These are phyloP conservation scores for Mactromeris polynyma DNA, from an alignment of 2,888 invertebrate genomes.

Conservation along the genomic window DNA sequence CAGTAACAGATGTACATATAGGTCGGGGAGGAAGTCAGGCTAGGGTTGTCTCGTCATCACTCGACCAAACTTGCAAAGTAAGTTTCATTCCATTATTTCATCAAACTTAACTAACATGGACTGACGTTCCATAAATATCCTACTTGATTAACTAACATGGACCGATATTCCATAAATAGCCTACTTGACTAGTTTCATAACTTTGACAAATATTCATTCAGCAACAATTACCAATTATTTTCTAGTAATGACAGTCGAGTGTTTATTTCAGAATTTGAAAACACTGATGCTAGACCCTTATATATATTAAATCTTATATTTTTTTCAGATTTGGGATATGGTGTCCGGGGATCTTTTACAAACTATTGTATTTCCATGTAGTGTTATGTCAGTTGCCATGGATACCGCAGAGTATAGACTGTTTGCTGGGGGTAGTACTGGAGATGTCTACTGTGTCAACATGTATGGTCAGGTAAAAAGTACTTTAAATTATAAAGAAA, in stretches of 20 bases:
- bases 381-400: constrained; percentile 91
- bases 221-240: too few species aligned
- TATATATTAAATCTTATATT: background rate
- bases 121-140: too few species aligned
- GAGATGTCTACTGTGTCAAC: constrained; percentile 91
- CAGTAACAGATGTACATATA: constrained; percentile 93
- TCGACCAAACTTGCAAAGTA: constrained; percentile 93
- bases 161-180: too few species aligned
- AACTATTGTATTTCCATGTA: constrained; percentile 92
- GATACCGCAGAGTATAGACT: constrained; percentile 91
- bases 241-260: too few species aligned
- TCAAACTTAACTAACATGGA: background rate
- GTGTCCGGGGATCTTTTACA: constrained; percentile 91
- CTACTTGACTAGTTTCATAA: too few species aligned
- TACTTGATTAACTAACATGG: too few species aligned
- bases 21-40: constrained; percentile 91
- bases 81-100: background rate
- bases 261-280: too few species aligned
- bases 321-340: constrained; percentile 91
- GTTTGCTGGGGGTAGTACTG: constrained; percentile 92
- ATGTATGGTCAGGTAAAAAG: constrained; percentile 89
- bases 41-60: constrained; percentile 92
- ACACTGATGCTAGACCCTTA: too few species aligned
- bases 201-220: too few species aligned
- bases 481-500: background rate